phyloP scores from a whole-genome alignment of 2,888 invertebrate species.

The Ophion slaviceki region DNA sequence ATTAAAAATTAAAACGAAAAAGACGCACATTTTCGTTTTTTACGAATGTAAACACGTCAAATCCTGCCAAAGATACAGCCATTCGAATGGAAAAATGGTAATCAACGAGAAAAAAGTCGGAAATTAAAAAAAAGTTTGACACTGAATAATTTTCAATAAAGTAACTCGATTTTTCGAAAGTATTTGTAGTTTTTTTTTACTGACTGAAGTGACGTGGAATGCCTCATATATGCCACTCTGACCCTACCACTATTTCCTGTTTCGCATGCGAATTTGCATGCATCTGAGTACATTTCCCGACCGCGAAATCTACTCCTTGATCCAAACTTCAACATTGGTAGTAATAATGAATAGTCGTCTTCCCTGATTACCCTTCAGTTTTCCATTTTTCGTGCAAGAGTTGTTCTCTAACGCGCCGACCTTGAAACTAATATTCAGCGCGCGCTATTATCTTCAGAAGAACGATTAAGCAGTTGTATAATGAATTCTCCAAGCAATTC shows the following conservation, averaged over 20 bases:
- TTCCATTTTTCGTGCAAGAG: background rate
- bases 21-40: too few species aligned
- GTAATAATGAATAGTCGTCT: background rate
- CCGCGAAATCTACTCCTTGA: background rate
- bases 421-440: background rate
- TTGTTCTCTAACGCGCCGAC: background rate
- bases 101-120: too few species aligned
- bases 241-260: background rate
- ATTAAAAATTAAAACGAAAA: too few species aligned
- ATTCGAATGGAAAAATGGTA: too few species aligned
- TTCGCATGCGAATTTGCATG: background rate
- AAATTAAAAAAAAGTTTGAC: too few species aligned
- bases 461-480: conserved; percentile 8
- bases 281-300: background rate
- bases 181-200: too few species aligned
- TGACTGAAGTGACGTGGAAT: too few species aligned
- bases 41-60: too few species aligned
- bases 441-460: background rate
- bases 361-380: background rate
- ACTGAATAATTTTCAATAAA: too few species aligned
- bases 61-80: too few species aligned
- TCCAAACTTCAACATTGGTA: background rate
- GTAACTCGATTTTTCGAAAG: too few species aligned
- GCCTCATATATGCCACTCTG: too few species aligned
- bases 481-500: conserved; percentile 23